A percentile compares a stretch with the other conserved stretches of the same genome.
Evolutionary conservation across 2,797 vertebrate species (phyloP).

Genomic region (Microctenopoma stevenorrisi): DNA sequence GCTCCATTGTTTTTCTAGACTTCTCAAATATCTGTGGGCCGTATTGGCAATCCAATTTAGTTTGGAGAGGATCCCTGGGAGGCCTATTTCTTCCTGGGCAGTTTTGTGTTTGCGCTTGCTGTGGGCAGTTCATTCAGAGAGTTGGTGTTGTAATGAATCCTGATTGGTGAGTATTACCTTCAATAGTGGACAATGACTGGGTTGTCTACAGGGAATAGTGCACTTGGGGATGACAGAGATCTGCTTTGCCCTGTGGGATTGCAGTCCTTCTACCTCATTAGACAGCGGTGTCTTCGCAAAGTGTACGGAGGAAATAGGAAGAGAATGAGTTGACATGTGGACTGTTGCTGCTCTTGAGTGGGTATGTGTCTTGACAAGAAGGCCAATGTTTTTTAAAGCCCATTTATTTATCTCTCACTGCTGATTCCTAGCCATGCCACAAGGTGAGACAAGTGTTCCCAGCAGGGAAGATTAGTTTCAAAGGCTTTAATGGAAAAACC

Average conservation of each 20-base stretch:
- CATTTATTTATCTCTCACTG: conserved; percentile 80
- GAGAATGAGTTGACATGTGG: conserved; percentile 76
- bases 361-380: conserved; percentile 82
- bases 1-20: conserved; percentile 79
- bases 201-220: conserved; percentile 66
- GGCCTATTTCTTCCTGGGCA: conserved; percentile 65
- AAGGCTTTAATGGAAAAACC: conserved; percentile 70
- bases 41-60: conserved; percentile 85
- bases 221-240: conserved; percentile 63
- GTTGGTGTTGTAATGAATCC: conserved; percentile 75
- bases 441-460: conserved; percentile 77
- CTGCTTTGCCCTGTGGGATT: conserved; percentile 64
- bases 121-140: conserved; percentile 68
- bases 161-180: conserved; percentile 72
- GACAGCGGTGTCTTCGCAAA: conserved; percentile 69
- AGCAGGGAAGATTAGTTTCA: conserved; percentile 64
- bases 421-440: conserved; percentile 75
- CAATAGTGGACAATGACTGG: conserved; percentile 65
- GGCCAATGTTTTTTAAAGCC: conserved; percentile 75
- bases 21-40: conserved; percentile 74
- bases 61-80: conserved; percentile 64
- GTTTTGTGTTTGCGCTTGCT: conserved; percentile 63
- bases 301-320: conserved; percentile 69
- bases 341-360: conserved; percentile 73
- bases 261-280: conserved; percentile 76